Conservation (phyloP, 2,888 invertebrate species). For the Hemicrepidius hirtus region DNA sequence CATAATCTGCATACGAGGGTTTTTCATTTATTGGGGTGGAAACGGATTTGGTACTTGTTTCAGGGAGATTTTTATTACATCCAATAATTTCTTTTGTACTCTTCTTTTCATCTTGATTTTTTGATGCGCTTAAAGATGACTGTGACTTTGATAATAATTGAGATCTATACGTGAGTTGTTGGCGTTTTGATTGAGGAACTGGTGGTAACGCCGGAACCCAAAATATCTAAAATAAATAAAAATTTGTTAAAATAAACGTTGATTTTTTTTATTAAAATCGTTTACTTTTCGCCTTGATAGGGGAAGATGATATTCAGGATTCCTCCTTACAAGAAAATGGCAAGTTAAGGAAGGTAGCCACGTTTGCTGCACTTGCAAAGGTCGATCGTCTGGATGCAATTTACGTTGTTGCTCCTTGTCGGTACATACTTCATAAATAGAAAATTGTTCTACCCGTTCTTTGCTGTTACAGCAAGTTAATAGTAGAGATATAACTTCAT, state of each 20-base stretch:
- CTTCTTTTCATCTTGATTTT: slow-evolving; percentile 62
- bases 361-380: slow-evolving; percentile 86
- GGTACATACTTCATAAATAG: slow-evolving; percentile 86
- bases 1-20: slow-evolving; percentile 77
- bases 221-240: slow-evolving; percentile 72
- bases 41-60: slow-evolving; percentile 39
- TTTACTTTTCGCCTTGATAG: slow-evolving; percentile 73
- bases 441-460: slow-evolving; percentile 90
- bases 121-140: slow-evolving; percentile 65
- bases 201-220: slow-evolving; percentile 75
- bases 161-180: slow-evolving; percentile 63
- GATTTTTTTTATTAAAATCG: background rate
- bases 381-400: slow-evolving; percentile 90
- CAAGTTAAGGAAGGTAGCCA: slow-evolving; percentile 81
- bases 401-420: slow-evolving; percentile 92
- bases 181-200: slow-evolving; percentile 70
- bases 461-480: slow-evolving; percentile 89
- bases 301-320: slow-evolving; percentile 82
- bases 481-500: slow-evolving; percentile 89
- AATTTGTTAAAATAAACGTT: background rate
- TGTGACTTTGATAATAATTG: slow-evolving; percentile 70
- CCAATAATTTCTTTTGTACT: slow-evolving; percentile 63
- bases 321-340: slow-evolving; percentile 88
- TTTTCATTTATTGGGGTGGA: slow-evolving; percentile 57
- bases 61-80: slow-evolving; percentile 57